Percentiles rank a stretch among this genome's conserved stretches.
phyloP scores from a whole-genome alignment of 2,797 vertebrate species.

The Alfaro cultratus region DNA sequence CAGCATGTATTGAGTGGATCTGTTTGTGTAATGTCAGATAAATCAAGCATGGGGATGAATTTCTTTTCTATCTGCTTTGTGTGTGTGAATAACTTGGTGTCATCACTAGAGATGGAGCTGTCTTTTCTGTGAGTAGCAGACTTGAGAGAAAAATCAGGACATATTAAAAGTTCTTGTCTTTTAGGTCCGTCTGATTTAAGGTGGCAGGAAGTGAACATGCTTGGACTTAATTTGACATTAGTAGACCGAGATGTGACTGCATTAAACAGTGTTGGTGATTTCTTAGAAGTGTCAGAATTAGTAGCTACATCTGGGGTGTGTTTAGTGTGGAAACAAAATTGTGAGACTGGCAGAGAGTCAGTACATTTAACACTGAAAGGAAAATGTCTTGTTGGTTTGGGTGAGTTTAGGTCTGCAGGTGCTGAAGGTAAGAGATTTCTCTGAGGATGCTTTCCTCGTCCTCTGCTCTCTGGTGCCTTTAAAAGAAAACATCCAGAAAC shows the following conservation, averaged over 20 bases:
- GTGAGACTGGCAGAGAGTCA: conserved; percentile 23
- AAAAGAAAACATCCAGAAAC: conserved; percentile 7
- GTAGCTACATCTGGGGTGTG: conserved; percentile 13
- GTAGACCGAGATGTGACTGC: conserved; percentile 61
- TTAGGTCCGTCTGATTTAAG: conserved; percentile 24
- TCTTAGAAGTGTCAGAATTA: conserved; percentile 21
- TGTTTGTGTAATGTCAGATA: conserved; percentile 2
- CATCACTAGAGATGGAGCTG: conserved; percentile 20
- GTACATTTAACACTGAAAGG: background rate
- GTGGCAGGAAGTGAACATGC: conserved; percentile 23
- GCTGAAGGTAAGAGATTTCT: conserved; percentile 41
- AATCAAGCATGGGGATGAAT: conserved; percentile 1
- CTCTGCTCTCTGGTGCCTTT: conserved; percentile 59
- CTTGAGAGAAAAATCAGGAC: background rate
- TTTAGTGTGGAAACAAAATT: conserved; percentile 10
- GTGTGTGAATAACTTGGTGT: conserved; percentile 3
- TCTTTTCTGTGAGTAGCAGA: conserved; percentile 15
- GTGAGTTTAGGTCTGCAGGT: conserved; percentile 21
- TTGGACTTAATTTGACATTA: conserved; percentile 30
- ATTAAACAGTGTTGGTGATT: conserved; percentile 55
- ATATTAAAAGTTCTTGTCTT: conserved; percentile 22
- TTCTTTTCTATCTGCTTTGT: conserved; percentile 20
- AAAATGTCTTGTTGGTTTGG: conserved; percentile 34
- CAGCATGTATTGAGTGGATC: conserved; percentile 10
- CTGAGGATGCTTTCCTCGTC: conserved; percentile 51